Percentiles rank a stretch among this genome's conserved stretches.
phyloP scores from a whole-genome alignment of 2,888 invertebrate genomes.

The Dasypolia templi region DNA sequence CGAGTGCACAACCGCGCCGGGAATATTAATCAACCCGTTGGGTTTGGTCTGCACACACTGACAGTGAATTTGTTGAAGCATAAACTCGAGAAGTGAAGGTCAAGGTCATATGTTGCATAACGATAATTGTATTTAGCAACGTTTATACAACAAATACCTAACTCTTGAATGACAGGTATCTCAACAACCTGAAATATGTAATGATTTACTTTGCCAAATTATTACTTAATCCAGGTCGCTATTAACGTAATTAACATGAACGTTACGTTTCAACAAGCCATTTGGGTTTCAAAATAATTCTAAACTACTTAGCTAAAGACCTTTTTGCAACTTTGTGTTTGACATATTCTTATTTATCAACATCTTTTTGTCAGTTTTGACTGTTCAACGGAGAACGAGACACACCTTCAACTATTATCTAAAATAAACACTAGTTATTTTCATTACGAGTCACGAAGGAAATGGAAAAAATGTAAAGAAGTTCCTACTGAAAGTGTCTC shows the following conservation, averaged over 20 bases:
- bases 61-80: conserved; percentile 11
- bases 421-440: conserved; percentile 1
- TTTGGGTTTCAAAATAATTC: conserved; percentile 18
- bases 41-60: conserved; percentile 21
- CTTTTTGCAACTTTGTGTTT: conserved; percentile 18
- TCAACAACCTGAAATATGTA: no score
- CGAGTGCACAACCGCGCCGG: conserved; percentile 53
- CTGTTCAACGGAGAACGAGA: neutral
- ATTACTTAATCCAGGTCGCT: neutral
- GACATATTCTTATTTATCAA: conserved; percentile 9
- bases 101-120: neutral
- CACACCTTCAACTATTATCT: neutral
- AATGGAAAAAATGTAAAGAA: conserved; percentile 17
- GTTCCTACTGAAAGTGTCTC: conserved; percentile 10
- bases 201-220: no score
- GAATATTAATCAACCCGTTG: conserved; percentile 70
- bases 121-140: neutral
- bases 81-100: conserved; percentile 6
- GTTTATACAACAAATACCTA: neutral
- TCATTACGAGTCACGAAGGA: neutral
- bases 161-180: neutral
- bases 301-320: neutral
- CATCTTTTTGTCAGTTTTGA: neutral
- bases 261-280: neutral
- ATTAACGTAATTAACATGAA: neutral